phyloP scores from a whole-genome alignment of 2,797 vertebrate species.

The Nannoperca obscura region DNA sequence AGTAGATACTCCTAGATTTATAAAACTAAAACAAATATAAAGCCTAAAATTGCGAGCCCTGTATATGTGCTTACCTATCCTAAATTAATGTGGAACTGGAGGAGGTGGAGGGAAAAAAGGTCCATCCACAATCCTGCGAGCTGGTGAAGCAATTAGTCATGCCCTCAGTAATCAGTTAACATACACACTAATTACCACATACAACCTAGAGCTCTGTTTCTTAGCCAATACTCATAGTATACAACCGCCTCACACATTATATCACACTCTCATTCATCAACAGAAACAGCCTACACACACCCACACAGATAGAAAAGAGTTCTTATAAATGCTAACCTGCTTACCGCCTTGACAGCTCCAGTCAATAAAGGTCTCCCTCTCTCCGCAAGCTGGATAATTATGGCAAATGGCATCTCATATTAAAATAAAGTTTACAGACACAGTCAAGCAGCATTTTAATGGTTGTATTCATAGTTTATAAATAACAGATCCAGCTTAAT shows the following conservation, averaged over 20 bases:
- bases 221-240: conserved; percentile 56
- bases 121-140: conserved; percentile 63
- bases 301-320: conserved; percentile 31
- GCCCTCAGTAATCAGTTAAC: conserved; percentile 74
- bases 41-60: neutral
- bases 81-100: conserved; percentile 33
- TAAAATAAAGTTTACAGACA: conserved; percentile 15
- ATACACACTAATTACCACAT: conserved; percentile 74
- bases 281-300: conserved; percentile 47
- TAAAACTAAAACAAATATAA: conserved; percentile 2
- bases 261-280: conserved; percentile 43
- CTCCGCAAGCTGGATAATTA: conserved; percentile 33
- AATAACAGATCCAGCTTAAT: conserved; percentile 1
- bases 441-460: conserved; percentile 16
- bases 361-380: conserved; percentile 36
- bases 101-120: conserved; percentile 12
- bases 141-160: conserved; percentile 73
- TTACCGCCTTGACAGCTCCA: conserved; percentile 49
- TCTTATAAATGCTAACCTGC: conserved; percentile 54
- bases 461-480: conserved; percentile 13
- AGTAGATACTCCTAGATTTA: neutral
- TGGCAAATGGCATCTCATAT: conserved; percentile 35
- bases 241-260: conserved; percentile 25
- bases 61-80: conserved; percentile 2
- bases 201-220: conserved; percentile 51